Conservation (phyloP, 2,888 invertebrate genomes). For the Pandemis corylana region DNA sequence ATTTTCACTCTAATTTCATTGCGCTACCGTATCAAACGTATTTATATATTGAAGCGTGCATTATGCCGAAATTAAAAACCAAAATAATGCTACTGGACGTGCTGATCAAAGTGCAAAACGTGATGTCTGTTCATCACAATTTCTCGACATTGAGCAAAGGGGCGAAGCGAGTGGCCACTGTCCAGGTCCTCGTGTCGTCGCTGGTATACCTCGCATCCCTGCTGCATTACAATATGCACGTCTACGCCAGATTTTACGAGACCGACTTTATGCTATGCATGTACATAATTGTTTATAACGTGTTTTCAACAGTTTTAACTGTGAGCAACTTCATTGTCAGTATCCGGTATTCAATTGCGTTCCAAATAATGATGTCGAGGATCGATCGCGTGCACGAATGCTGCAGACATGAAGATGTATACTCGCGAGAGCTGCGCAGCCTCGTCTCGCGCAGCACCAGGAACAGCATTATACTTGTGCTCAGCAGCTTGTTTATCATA, state of each 20-base stretch:
- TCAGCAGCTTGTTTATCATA: background rate
- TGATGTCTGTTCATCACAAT: slow-evolving; percentile 1
- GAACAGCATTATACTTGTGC: background rate
- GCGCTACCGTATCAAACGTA: background rate
- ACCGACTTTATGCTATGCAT: background rate
- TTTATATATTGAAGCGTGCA: too few relatives aligned
- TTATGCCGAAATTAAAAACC: background rate
- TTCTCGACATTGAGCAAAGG: background rate
- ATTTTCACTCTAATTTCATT: background rate
- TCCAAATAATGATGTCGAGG: background rate
- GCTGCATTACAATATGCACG: background rate
- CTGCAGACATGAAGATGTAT: background rate
- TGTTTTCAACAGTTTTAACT: background rate
- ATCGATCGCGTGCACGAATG: background rate
- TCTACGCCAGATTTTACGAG: background rate
- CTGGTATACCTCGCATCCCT: background rate
- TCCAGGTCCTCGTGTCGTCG: background rate
- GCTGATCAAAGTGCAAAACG: background rate
- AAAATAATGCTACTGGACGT: background rate
- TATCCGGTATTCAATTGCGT: background rate
- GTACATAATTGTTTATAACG: background rate
- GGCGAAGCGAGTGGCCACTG: background rate
- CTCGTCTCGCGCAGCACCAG: background rate
- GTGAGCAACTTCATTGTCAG: background rate
- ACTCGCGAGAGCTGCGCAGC: background rate